phyloP scores from a whole-genome alignment of 1,140 invertebrate species.

The Micrasema longulum region DNA sequence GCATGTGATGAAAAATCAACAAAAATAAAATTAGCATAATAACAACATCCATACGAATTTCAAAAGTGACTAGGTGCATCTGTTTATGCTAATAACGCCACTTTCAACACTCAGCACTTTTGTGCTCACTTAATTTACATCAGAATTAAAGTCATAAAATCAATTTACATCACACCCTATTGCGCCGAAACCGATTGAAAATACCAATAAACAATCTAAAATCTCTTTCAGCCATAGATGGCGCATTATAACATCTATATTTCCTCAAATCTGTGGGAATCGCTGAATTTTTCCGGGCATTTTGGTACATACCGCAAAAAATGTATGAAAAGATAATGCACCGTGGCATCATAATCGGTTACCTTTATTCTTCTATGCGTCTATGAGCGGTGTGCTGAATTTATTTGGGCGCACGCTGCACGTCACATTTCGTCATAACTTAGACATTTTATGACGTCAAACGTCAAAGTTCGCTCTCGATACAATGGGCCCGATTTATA shows the following conservation, averaged over 20 bases:
- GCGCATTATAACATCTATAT: constrained; percentile 19
- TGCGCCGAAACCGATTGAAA: constrained; percentile 3
- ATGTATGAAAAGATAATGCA: constrained; percentile 15
- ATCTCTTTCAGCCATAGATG: background rate
- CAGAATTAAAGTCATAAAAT: constrained; percentile 17
- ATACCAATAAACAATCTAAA: constrained; percentile 17
- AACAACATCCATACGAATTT: too few species aligned
- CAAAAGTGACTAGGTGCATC: background rate
- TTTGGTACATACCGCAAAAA: constrained; percentile 9
- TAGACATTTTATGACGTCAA: constrained; percentile 37
- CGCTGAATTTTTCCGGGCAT: background rate
- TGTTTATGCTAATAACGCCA: constrained; percentile 17
- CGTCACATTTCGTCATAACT: constrained; percentile 38
- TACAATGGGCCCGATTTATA: constrained; percentile 27
- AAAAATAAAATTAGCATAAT: too few species aligned
- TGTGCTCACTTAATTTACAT: constrained; percentile 9
- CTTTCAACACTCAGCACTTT: constrained; percentile 1
- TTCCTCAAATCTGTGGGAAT: constrained; percentile 22
- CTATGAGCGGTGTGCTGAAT: constrained; percentile 9
- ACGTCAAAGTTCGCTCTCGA: constrained; percentile 35
- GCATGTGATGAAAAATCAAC: too few species aligned
- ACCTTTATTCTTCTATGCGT: too few species aligned
- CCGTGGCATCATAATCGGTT: constrained; percentile 20
- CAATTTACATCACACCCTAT: constrained; percentile 35
- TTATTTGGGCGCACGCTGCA: constrained; percentile 12